These are phyloP conservation scores for Drosophila tristis DNA, from an alignment of 1,140 invertebrate species.

Conservation along the genomic window DNA sequence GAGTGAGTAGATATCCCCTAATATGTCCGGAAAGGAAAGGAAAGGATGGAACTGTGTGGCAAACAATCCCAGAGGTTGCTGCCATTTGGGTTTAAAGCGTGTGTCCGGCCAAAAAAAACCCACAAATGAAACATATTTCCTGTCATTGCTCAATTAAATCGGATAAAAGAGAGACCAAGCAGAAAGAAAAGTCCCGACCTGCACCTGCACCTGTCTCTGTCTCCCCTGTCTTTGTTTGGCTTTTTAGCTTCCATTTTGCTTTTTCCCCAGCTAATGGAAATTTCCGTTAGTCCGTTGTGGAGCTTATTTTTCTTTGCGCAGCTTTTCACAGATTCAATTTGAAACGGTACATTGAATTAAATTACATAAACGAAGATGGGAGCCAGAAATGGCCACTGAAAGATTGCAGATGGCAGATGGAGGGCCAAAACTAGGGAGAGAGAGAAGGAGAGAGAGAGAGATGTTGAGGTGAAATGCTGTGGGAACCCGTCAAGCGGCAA, in stretches of 20 bases:
- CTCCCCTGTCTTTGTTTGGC: conserved; percentile 35
- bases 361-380: conserved; percentile 63
- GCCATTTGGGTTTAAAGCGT: no score
- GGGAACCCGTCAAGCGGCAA: conserved; percentile 61
- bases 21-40: conserved; percentile 12
- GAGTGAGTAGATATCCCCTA: conserved; percentile 6
- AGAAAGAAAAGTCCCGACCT: conserved; percentile 16
- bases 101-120: not conserved
- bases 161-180: conserved; percentile 14
- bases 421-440: conserved; percentile 6
- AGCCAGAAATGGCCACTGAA: conserved; percentile 8
- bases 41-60: no score
- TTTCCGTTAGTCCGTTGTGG: conserved; percentile 62
- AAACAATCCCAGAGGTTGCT: no score
- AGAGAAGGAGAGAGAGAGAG: conserved; percentile 16
- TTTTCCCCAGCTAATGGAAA: conserved; percentile 65
- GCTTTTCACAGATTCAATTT: conserved; percentile 80
- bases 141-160: conserved; percentile 72
- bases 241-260: conserved; percentile 47
- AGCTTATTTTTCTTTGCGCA: conserved; percentile 70
- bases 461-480: conserved; percentile 35
- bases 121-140: conserved; percentile 42
- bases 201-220: conserved; percentile 6
- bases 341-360: conserved; percentile 82
- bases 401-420: conserved; percentile 17